A percentile compares a stretch with the other conserved stretches of the same genome.
These are phyloP conservation scores for Schizopygopsis pylzovi DNA, from an alignment of 2,797 vertebrate genomes.

Conservation along the genomic window DNA sequence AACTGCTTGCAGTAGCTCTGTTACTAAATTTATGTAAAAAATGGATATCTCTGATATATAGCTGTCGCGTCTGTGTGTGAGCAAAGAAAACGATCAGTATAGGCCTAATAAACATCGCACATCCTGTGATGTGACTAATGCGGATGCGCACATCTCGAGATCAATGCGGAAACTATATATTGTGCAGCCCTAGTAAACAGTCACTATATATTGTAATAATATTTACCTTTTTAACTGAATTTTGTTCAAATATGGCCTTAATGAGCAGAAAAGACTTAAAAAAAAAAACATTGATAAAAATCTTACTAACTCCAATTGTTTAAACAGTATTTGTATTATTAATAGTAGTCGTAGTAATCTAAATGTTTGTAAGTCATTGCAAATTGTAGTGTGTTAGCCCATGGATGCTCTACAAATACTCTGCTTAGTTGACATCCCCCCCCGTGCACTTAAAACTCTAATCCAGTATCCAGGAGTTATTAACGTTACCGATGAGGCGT, in stretches of 20 bases:
- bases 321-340: not conserved
- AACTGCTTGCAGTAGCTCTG: too few relatives aligned
- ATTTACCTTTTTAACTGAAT: not conserved
- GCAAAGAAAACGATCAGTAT: too few relatives aligned
- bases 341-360: not conserved
- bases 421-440: conserved; percentile 44
- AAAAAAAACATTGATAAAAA: not conserved
- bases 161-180: too few relatives aligned
- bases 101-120: too few relatives aligned
- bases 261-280: not conserved
- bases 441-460: conserved; percentile 72
- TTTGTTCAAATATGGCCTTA: not conserved
- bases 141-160: too few relatives aligned
- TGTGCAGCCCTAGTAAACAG: not conserved
- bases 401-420: not conserved
- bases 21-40: too few relatives aligned
- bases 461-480: conserved; percentile 74
- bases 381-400: not conserved
- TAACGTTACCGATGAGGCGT: conserved; percentile 74
- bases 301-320: not conserved
- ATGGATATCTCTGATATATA: too few relatives aligned
- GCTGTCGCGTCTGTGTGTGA: too few relatives aligned
- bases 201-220: not conserved
- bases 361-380: too few relatives aligned
- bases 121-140: too few relatives aligned